These are phyloP conservation scores for Indicator maculatus DNA, from an alignment of 2,113 vertebrate species.

Conservation along the genomic window DNA sequence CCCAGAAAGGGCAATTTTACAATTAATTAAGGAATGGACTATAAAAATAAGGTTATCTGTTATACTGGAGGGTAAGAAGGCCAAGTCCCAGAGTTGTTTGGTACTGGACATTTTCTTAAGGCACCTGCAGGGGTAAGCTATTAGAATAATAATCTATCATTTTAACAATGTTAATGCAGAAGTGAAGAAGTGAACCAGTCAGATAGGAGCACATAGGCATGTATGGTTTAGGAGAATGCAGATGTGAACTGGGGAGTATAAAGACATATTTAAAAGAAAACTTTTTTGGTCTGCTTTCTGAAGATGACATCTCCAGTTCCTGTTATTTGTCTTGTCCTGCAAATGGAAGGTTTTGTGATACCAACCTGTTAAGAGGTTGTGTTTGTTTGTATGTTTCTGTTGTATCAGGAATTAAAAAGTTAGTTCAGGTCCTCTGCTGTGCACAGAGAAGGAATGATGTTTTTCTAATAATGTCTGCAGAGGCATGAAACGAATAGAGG, in stretches of 20 bases:
- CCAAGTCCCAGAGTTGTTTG: neutral
- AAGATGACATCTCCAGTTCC: neutral
- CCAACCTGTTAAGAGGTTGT: neutral
- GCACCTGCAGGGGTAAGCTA: neutral
- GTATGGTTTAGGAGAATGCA: neutral
- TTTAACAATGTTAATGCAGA: neutral
- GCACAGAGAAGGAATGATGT: slow-evolving; percentile 3
- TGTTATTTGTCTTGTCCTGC: neutral
- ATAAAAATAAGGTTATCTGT: neutral
- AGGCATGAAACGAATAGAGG: slow-evolving; percentile 11
- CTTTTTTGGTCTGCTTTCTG: neutral
- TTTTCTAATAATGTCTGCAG: slow-evolving; percentile 43
- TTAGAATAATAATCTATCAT: neutral
- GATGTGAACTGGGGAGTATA: neutral
- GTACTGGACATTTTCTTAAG: neutral
- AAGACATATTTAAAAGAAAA: neutral
- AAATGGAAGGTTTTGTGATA: neutral
- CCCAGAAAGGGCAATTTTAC: slow-evolving; percentile 7
- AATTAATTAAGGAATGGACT: neutral
- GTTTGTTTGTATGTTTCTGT: neutral
- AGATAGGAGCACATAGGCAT: neutral
- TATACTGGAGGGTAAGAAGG: neutral
- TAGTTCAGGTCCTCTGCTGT: neutral
- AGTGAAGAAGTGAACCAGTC: neutral
- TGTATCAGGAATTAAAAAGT: slow-evolving; percentile 4